phyloP scores from a whole-genome alignment of 1,140 invertebrate species.

The Lysiphlebus fabarum region DNA sequence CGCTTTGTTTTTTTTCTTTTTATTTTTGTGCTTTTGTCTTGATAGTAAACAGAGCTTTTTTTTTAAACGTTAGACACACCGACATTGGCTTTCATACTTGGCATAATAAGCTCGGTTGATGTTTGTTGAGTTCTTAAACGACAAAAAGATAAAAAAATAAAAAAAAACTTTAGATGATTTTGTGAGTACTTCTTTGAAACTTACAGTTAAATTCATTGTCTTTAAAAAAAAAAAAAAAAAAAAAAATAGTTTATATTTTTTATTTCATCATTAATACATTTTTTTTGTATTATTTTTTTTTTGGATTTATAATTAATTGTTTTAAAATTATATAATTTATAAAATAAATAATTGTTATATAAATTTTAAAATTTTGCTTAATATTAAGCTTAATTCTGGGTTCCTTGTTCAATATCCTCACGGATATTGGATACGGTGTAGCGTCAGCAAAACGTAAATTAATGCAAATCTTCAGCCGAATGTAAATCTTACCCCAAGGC shows the following conservation, averaged over 20 bases:
- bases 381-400: slow-evolving; percentile 13
- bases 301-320: too few species aligned
- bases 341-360: neutral
- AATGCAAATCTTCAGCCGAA: slow-evolving; percentile 23
- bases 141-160: slow-evolving; percentile 15
- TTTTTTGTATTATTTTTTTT: too few species aligned
- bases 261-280: too few species aligned
- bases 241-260: too few species aligned
- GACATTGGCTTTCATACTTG: slow-evolving; percentile 24
- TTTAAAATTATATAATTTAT: too few species aligned
- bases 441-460: slow-evolving; percentile 12
- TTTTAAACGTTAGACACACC: slow-evolving; percentile 5
- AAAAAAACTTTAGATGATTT: slow-evolving; percentile 7
- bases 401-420: slow-evolving; percentile 23
- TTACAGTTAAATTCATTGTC: slow-evolving; percentile 23
- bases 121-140: slow-evolving; percentile 36
- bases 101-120: slow-evolving; percentile 36
- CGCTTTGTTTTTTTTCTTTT: neutral
- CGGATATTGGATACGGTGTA: slow-evolving; percentile 23
- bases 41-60: neutral
- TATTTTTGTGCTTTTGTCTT: slow-evolving; percentile 4
- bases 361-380: slow-evolving; percentile 6
- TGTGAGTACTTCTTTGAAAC: slow-evolving; percentile 13
- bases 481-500: slow-evolving; percentile 12
- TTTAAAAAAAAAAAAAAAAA: too few species aligned